Conservation (phyloP, 2,113 vertebrate genomes). For the Mustelus asterias region DNA sequence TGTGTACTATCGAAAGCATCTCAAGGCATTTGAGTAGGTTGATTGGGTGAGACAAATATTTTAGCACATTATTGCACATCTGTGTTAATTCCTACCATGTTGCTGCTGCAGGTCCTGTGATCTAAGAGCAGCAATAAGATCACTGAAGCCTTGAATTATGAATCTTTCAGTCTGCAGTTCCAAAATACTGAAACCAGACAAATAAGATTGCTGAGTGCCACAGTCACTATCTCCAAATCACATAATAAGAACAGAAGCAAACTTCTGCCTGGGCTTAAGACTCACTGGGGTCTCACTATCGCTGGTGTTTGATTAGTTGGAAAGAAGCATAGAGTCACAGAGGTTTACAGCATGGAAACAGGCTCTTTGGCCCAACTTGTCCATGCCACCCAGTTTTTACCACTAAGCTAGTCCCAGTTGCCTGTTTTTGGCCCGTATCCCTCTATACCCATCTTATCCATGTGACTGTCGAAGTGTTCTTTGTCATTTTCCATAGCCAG, state of each 20-base stretch:
- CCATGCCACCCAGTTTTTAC: no score
- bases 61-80: neutral
- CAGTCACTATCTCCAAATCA: neutral
- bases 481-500: no score
- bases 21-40: neutral
- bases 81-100: neutral
- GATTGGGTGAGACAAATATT: neutral
- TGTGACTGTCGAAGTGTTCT: no score
- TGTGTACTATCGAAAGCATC: neutral
- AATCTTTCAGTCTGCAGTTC: neutral
- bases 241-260: neutral
- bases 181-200: neutral
- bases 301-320: neutral
- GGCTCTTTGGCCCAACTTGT: no score
- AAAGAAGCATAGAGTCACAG: neutral
- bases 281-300: neutral
- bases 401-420: no score
- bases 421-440: no score
- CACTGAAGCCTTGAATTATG: neutral
- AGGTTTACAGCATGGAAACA: no score
- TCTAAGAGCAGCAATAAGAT: neutral
- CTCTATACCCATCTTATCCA: no score
- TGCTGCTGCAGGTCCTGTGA: neutral
- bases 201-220: neutral
- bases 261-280: neutral